A percentile compares a stretch with the other conserved stretches of the same genome.
These are phyloP conservation scores for Apamea monoglypha DNA, from an alignment of 2,888 invertebrate genomes.

Conservation along the genomic window DNA sequence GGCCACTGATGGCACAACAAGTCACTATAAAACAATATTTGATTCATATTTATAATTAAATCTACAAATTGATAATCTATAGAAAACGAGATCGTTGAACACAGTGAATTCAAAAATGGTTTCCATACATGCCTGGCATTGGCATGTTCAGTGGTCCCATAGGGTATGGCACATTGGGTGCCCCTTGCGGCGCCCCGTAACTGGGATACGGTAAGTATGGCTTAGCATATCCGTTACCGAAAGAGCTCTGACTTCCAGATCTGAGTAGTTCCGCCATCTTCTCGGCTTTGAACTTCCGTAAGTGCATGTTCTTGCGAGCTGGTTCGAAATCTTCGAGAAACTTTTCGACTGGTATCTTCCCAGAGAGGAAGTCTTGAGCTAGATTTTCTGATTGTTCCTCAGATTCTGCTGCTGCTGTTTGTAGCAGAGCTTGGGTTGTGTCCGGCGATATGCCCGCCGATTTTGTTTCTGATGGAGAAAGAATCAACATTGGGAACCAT, in stretches of 20 bases:
- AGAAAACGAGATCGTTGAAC: slow-evolving; percentile 56
- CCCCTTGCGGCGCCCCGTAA: slow-evolving; percentile 85
- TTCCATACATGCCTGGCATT: slow-evolving; percentile 91
- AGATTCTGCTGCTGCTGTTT: slow-evolving; percentile 97
- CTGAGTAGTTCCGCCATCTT: slow-evolving; percentile 95
- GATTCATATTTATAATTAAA: slow-evolving; percentile 56
- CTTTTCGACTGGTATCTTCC: slow-evolving; percentile 93
- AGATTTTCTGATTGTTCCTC: slow-evolving; percentile 97
- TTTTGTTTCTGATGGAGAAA: slow-evolving; percentile 91
- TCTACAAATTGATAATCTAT: slow-evolving; percentile 56
- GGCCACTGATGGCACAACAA: slow-evolving; percentile 47
- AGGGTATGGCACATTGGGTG: slow-evolving; percentile 93
- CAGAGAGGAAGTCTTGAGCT: slow-evolving; percentile 95
- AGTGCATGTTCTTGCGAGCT: slow-evolving; percentile 90
- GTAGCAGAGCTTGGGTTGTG: slow-evolving; percentile 96
- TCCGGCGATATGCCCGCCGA: slow-evolving; percentile 95
- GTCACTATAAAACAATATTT: slow-evolving; percentile 61
- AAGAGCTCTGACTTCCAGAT: slow-evolving; percentile 79
- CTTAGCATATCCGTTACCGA: slow-evolving; percentile 83
- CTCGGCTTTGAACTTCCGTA: slow-evolving; percentile 97
- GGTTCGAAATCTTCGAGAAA: slow-evolving; percentile 96
- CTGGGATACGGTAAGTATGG: slow-evolving; percentile 87
- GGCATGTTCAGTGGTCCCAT: slow-evolving; percentile 94
- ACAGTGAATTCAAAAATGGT: slow-evolving; percentile 80
- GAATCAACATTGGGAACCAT: neutral